A percentile compares a stretch with the other conserved stretches of the same genome.
Evolutionary conservation across 2,888 invertebrate species (phyloP).

Genomic region (Rugalucina vietnamica): DNA sequence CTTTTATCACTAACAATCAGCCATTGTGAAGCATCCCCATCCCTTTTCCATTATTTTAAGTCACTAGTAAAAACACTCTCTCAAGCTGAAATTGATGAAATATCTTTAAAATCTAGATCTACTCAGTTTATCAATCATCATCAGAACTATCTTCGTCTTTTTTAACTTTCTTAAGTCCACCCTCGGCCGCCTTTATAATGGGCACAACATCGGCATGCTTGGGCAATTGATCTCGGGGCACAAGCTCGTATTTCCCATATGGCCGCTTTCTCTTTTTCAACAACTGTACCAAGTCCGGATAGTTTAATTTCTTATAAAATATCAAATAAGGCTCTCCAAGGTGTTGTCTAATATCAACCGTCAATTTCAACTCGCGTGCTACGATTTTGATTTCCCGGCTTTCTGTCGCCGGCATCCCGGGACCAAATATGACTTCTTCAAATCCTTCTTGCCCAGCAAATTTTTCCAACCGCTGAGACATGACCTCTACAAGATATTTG

Average conservation of each 20-base stretch:
- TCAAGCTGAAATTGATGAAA: too few species aligned
- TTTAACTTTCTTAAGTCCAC: too few species aligned
- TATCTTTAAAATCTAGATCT: too few species aligned
- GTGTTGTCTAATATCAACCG: conserved; percentile 49
- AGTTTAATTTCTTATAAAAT: conserved; percentile 61
- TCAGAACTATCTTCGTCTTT: too few species aligned
- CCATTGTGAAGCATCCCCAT: too few species aligned
- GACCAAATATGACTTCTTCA: conserved; percentile 70
- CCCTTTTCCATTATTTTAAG: too few species aligned
- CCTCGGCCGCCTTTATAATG: neutral
- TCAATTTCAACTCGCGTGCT: conserved; percentile 48
- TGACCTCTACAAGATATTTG: conserved; percentile 28
- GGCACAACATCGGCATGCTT: conserved; percentile 56
- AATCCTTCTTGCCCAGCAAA: conserved; percentile 54
- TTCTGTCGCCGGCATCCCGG: conserved; percentile 63
- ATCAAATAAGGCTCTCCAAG: conserved; percentile 59
- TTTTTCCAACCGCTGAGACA: conserved; percentile 54
- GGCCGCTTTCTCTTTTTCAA: conserved; percentile 40
- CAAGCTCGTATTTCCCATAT: conserved; percentile 69
- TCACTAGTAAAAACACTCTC: too few species aligned
- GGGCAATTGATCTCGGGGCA: conserved; percentile 55
- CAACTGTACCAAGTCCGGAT: conserved; percentile 51
- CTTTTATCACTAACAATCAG: too few species aligned
- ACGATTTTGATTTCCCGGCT: conserved; percentile 52
- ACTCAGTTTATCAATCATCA: too few species aligned